Evolutionary conservation across 2,797 vertebrate species (phyloP).

Genomic region (Hemitrygon akajei): DNA sequence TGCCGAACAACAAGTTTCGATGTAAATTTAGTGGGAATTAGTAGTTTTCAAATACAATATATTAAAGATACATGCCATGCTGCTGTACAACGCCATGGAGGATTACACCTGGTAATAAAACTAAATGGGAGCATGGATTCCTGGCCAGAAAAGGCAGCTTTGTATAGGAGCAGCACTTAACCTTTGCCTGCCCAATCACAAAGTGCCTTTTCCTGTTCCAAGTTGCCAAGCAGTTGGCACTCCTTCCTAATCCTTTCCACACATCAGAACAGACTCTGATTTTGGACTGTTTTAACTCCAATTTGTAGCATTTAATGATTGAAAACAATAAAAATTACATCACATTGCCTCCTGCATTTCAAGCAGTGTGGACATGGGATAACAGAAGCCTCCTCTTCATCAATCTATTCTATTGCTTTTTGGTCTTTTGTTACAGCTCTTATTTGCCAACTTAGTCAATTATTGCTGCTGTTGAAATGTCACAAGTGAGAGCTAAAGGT

Average conservation of each 20-base stretch:
- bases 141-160: not conserved
- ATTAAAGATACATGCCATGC: not conserved
- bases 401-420: not conserved
- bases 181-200: too few species aligned
- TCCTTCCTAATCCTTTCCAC: not conserved
- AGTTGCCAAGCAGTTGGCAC: not conserved
- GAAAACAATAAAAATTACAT: not conserved
- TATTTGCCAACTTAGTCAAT: not conserved
- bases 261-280: not conserved
- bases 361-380: not conserved
- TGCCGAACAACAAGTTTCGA: not conserved
- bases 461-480: not conserved
- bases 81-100: too few species aligned
- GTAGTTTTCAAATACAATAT: too few species aligned
- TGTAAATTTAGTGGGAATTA: not conserved
- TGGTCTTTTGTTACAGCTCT: not conserved
- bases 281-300: not conserved
- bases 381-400: not conserved
- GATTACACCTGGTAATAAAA: too few species aligned
- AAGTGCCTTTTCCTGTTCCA: not conserved
- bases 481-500: not conserved
- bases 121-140: too few species aligned
- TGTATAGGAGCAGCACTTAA: not conserved
- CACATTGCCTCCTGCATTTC: not conserved
- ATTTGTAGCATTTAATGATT: not conserved